phyloP scores from a whole-genome alignment of 2,113 vertebrate species.

The Macrotus californicus region DNA sequence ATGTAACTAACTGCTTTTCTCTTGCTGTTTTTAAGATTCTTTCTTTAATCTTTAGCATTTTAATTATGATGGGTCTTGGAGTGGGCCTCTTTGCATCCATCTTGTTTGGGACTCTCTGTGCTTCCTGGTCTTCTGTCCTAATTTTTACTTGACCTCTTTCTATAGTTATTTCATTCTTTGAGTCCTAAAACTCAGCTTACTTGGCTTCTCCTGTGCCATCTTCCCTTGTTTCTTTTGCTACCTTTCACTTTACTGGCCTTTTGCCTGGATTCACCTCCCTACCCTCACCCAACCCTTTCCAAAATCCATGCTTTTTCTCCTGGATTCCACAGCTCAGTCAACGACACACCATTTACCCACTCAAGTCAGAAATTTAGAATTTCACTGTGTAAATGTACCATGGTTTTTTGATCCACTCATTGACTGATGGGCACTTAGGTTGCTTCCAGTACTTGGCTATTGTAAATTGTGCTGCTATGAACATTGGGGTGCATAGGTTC shows the following conservation, averaged over 20 bases:
- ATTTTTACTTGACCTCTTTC: not conserved
- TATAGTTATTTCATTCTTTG: not conserved
- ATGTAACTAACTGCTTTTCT: no score
- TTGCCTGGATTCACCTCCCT: not conserved
- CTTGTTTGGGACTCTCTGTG: no score
- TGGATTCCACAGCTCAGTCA: not conserved
- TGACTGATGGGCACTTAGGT: no score
- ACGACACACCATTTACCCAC: not conserved
- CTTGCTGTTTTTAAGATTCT: no score
- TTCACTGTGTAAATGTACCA: no score
- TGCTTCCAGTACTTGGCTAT: no score
- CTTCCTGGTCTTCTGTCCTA: not conserved
- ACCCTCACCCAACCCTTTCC: not conserved
- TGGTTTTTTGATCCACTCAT: no score
- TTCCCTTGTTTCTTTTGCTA: not conserved
- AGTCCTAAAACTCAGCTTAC: not conserved
- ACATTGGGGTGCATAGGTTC: no score
- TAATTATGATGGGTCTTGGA: no score
- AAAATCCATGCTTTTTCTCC: not conserved
- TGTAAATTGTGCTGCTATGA: no score
- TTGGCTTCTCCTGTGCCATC: not conserved
- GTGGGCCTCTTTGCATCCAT: no score
- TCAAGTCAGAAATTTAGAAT: conserved; percentile 16
- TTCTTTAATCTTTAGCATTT: no score
- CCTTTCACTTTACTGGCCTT: not conserved